Evolutionary conservation across 2,797 vertebrate genomes (phyloP), one percentile per base, ranked within the genome.

Genomic region (Etheostoma nigrum): DNA sequence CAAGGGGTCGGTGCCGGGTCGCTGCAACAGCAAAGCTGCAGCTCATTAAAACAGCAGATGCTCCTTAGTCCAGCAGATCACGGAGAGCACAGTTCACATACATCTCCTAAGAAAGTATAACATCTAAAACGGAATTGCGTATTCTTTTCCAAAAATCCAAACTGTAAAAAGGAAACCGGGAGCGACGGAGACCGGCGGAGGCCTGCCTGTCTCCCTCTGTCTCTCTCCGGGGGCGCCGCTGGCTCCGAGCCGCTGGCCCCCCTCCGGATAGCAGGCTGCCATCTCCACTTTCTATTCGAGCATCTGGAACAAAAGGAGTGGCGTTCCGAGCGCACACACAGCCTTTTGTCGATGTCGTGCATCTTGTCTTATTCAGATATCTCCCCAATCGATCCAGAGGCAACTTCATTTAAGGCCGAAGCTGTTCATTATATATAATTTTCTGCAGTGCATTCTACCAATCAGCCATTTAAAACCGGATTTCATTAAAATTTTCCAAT

Each of bases 231-330:
- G 47, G 57, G 67, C 79, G 61, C 57, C 74, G 1, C 58, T 68
- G 76, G 8, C 58, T 19, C 65, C 6, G 27, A 23, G 9, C 45
- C 42, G 51, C 59, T 0, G 23, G 1, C 51, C 21, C 66, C 53
- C 42, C 55, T 21, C 53, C 66, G 33, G 60, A 76, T 42, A 80
- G 55, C 82, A 49, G 63, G 49, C 83, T 83, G 81, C 85, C 78
- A 76, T 81, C 80, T 86, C 80, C 78, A 76, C 77, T 85, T 78
- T 83, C 82, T 59, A 63, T 45, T 58, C 25, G 59, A 85, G 91
- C 90, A 90, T 91, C 90, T 85, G 85, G 70, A 92, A 92, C 91
- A 92, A 94, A 93, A 94, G 92, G 94, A 93, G 92, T 89, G 91
- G 90, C 87, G 86, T 79, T 68, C 75, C 53, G 62, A 79, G 59